Evolutionary conservation across 2,797 vertebrate species (phyloP), one percentile per base, ranked within the genome.

Genomic region (Rhyacichthys aspro): DNA sequence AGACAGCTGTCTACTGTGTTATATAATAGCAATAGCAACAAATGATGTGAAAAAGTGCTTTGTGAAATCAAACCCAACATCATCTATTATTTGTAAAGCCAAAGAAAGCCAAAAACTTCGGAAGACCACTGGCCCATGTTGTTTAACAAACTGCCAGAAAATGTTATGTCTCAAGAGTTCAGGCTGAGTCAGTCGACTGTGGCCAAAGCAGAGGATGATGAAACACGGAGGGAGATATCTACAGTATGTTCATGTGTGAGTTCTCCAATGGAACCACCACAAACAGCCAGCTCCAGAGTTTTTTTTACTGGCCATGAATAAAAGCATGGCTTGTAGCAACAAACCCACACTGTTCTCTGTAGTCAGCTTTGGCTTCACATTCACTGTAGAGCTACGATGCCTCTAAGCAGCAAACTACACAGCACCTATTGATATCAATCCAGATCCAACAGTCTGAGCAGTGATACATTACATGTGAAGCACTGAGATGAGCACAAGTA

Each of bases 271-370:
- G 82, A 76, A 43, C 62, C 72, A 84, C 70, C 82, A 79, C 82
- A 85, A 84, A 87, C 79, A 76, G 71, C 77, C 75, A 60, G 58
- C 78, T n/a, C n/a, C 44, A 28, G 11, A 59, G 79, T 82, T 84
- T 86, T 72, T 90, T 82, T 77, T 57, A 75, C 74, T 87, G 84
- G 86, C 80, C 57, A 65, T 72, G 65, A 87, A 89, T 86, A 60
- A 87, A 88, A 85, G 84, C 42, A 28, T 67, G 44, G 78, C 84
- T 89, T 59, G 58, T 74, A 80, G 85, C 83, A 65, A 82, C 70
- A 72, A 83, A 70, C 80, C 83, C 78, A 82, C 81, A 81, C 83
- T 81, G 67, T 68, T 71, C 55, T 85, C 61, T 72, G 63, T 73
- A 76, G 67, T 61, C 65, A 42, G 59, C 74, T 70, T 52, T 37